Base-by-base conservation (phyloP, 1,140 invertebrate genomes). In the Drosophila pruinosa region DNA sequence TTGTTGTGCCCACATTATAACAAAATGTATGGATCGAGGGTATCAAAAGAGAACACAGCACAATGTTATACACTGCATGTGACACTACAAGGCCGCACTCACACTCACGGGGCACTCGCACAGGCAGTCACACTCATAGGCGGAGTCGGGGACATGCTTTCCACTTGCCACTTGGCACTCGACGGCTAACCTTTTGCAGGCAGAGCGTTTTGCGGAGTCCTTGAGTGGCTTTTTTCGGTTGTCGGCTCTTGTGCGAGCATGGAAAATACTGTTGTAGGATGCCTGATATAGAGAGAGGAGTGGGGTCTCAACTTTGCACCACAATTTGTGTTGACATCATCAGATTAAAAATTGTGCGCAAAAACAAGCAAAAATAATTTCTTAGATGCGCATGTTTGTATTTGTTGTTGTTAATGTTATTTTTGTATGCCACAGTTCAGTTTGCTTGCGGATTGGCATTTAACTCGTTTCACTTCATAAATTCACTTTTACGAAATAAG, bases 321-420 rank as follows among this genome's bases (percentile, higher is more conserved):
- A 82, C 82, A 86, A 86, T 88, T 86, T 86, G 82, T 88, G 82
- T 86, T 86, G 82, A 88, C 82, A 86, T 86, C 82, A 86, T 88
- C 82, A 86, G 82, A 86, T 86, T 86, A 86, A 86, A 86, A 86
- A 86, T 81, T 81, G 78, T 69, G 72, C 67, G 72, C 63, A 52
- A 82, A 85, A 83, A 80, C 81, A 85, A 83, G 81, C 76, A 64
- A 67, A 85, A 86, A 85, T 86, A 61, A 86, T 85, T 86, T 77
- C 69, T 80, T 72, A 69, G 79, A 61, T 72, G 61, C 62, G 21
- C 39, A 10, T 31, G 24, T 43, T n/a, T 17, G 54, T 56, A 48
- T 39, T 39, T 57, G 28, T 45, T 64, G 41, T 48, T 53, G 31
- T 43, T 79, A 71, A 28, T 45, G 14, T 17, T 69, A 24, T 61